Evolutionary conservation across 2,888 invertebrate genomes (phyloP), one percentile per base, ranked within the genome.

Genomic region (Coelopa pilipes): DNA sequence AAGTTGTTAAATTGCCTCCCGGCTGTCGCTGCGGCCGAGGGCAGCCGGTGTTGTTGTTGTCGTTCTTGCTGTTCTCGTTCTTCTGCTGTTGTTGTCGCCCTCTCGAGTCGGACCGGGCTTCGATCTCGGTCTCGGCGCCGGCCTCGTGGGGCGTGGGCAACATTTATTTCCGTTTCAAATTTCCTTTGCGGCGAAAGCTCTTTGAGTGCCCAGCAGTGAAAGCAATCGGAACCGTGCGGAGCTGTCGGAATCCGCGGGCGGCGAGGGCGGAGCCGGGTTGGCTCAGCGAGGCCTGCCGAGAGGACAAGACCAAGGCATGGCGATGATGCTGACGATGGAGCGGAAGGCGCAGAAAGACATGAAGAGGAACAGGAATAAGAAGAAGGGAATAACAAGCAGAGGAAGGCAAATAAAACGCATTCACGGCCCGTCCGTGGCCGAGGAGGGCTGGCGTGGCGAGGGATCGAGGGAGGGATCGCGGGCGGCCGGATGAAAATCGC

Each of bases 151-250:
- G 80, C 79, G 81, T 82, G 34, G 34, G 82, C 82, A 34, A 34
- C 79, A 82, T 82, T 82, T 81, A 82, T 82, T 82, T 82, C 81
- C 82, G 78, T 81, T 80, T 82, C 80, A 82, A 82, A 79, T 79
- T 81, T 76, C 81, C 79, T 77, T 79, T 81, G 82, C 79, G 79
- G 74, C 15, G 57, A 59, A 70, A 70, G 68, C 68, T 69, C 11
- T 57, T 45, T 50, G 53, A 34, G 34, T 46, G 68, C 68, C 34
- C 21, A 17, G 24, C 21, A 17, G 24, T 68, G 34, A 46, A 13
- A 15, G 24, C 57, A 21, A 11, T 53, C 60, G 49, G 65, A 62
- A 62, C 19, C 24, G 60, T 62, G 60, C 21, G 34, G 13, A 50
- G 49, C 53, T 34, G 55, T 68, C 53, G 68, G 53, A 50, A 66